Conservation (phyloP, 2,113 vertebrate species). For the Phrynocephalus versicolor region DNA sequence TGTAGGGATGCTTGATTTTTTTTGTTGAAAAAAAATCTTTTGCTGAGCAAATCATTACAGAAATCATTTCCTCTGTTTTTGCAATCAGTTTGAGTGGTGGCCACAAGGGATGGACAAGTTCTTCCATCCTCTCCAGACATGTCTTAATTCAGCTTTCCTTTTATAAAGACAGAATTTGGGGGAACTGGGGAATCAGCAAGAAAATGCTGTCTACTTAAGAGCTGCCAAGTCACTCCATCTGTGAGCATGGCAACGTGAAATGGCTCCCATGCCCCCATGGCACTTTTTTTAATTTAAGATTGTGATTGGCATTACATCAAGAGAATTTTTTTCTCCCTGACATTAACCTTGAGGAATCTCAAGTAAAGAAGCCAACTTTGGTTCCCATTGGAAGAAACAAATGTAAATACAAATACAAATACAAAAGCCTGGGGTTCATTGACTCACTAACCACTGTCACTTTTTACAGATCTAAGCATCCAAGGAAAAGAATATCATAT, state of each 20-base stretch:
- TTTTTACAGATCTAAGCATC: too few relatives aligned
- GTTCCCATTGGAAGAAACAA: not conserved
- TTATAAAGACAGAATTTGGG: not conserved
- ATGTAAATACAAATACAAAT: too few relatives aligned
- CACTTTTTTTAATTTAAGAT: slow-evolving; percentile 27
- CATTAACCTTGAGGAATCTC: not conserved
- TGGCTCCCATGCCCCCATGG: not conserved
- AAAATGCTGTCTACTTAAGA: not conserved
- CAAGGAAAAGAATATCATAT: too few relatives aligned
- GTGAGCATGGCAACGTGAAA: slow-evolving; percentile 15
- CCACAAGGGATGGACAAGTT: not conserved
- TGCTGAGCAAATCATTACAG: not conserved
- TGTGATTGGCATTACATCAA: slow-evolving; percentile 14
- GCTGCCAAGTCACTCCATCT: slow-evolving; percentile 17
- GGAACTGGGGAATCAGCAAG: not conserved
- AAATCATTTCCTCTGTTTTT: not conserved
- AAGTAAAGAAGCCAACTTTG: slow-evolving; percentile 8
- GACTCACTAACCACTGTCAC: too few relatives aligned
- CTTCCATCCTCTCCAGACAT: not conserved
- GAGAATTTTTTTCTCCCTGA: not conserved
- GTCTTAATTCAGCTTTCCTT: not conserved
- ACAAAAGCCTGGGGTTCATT: too few relatives aligned
- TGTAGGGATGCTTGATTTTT: not conserved
- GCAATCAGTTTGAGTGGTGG: not conserved
- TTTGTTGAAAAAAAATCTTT: slow-evolving; percentile 7